phyloP scores from a whole-genome alignment of 1,140 invertebrate species.

The Hydropsyche tenuis region DNA sequence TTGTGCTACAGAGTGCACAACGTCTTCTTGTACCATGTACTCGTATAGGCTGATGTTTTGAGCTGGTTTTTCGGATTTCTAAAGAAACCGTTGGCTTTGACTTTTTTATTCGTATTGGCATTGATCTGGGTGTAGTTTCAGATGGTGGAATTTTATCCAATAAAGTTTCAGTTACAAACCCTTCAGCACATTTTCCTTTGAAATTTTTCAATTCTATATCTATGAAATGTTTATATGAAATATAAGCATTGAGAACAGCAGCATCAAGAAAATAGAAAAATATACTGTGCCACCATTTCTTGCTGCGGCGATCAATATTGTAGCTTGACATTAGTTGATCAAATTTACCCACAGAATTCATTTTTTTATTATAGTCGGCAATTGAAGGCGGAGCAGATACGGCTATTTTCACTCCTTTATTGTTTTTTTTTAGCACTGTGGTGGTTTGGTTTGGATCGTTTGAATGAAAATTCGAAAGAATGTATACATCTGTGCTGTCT shows the following conservation, averaged over 20 bases:
- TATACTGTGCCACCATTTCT: slow-evolving; percentile 22
- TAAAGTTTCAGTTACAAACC: too few species aligned
- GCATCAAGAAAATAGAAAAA: not conserved
- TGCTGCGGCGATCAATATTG: not conserved
- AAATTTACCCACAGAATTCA: slow-evolving; percentile 6
- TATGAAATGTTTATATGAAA: too few species aligned
- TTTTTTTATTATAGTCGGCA: not conserved
- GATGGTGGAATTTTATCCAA: too few species aligned
- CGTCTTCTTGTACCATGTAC: too few species aligned
- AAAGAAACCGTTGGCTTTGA: too few species aligned
- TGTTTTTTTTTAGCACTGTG: not conserved
- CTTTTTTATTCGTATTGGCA: too few species aligned
- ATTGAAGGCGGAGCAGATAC: not conserved
- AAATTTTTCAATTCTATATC: too few species aligned
- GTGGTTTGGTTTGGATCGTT: not conserved
- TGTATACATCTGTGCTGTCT: not conserved
- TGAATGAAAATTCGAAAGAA: not conserved
- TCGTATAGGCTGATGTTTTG: too few species aligned
- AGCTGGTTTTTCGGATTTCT: too few species aligned
- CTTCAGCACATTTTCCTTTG: too few species aligned
- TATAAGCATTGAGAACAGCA: not conserved
- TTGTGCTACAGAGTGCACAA: too few species aligned
- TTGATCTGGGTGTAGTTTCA: too few species aligned
- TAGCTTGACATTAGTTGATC: not conserved
- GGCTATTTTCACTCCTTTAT: not conserved